phyloP scores from a whole-genome alignment of 2,797 vertebrate genomes.

The Cichlasoma orientale region DNA sequence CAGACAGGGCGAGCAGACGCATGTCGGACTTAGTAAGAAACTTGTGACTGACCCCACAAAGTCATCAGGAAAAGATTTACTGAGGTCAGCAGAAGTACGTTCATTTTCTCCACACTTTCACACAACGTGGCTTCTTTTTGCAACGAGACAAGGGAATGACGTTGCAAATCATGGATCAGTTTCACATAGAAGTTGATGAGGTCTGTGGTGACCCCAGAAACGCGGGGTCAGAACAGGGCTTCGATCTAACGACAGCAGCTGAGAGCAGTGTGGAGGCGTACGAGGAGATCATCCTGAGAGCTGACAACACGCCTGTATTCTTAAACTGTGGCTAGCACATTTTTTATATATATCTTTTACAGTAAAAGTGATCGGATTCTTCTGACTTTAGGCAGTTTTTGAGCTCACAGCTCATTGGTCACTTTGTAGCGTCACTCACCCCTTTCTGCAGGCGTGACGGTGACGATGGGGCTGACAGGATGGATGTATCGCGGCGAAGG shows the following conservation, averaged over 20 bases:
- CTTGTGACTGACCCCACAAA: background rate
- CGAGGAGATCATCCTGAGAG: rapidly evolving
- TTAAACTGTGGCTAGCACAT: background rate
- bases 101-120: background rate
- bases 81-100: rapidly evolving
- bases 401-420: rapidly evolving
- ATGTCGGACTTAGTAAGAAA: rapidly evolving
- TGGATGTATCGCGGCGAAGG: constrained; percentile 69
- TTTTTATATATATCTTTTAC: rapidly evolving
- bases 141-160: background rate
- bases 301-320: too few relatives aligned
- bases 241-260: too few relatives aligned
- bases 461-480: constrained; percentile 79
- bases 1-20: background rate
- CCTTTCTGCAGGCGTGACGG: constrained; percentile 78
- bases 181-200: background rate
- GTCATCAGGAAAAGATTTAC: background rate
- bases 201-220: too few relatives aligned
- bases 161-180: too few relatives aligned
- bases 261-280: too few relatives aligned
- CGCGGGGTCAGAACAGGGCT: too few relatives aligned
- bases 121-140: background rate
- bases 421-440: constrained; percentile 61
- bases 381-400: background rate
- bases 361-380: background rate